Conservation (phyloP, 2,797 vertebrate species). For the Anguilla megastoma region DNA sequence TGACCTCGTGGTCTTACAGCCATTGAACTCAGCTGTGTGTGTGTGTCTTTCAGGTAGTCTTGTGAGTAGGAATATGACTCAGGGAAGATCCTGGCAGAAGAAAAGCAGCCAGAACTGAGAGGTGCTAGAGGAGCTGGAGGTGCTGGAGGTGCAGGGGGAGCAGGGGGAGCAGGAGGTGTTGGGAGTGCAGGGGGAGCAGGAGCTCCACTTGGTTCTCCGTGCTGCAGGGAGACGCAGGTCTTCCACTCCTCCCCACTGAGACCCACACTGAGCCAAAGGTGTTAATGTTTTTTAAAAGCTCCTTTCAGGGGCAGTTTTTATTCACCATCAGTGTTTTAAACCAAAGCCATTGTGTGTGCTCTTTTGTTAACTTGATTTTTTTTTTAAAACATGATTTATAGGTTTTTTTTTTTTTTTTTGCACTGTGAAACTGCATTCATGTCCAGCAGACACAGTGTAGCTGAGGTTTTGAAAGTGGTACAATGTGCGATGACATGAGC, state of each 20-base stretch:
- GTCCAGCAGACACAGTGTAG: slow-evolving; percentile 28
- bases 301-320: slow-evolving; percentile 61
- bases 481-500: background rate
- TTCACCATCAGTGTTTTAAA: slow-evolving; percentile 59
- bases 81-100: slow-evolving; percentile 80
- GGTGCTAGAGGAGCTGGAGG: slow-evolving; percentile 41
- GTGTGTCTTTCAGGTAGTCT: slow-evolving; percentile 76
- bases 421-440: slow-evolving; percentile 48
- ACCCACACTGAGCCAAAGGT: slow-evolving; percentile 58
- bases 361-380: slow-evolving; percentile 49
- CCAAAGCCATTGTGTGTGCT: slow-evolving; percentile 59
- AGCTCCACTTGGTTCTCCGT: background rate
- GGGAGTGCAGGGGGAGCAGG: background rate
- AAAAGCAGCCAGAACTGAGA: slow-evolving; percentile 83
- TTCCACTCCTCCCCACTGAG: slow-evolving; percentile 39
- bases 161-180: slow-evolving; percentile 27
- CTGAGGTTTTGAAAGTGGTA: slow-evolving; percentile 1
- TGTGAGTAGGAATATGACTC: slow-evolving; percentile 79
- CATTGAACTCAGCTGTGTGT: background rate
- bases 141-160: slow-evolving; percentile 47
- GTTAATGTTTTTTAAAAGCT: slow-evolving; percentile 35
- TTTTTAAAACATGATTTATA: slow-evolving; percentile 20
- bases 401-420: slow-evolving; percentile 47
- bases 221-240: slow-evolving; percentile 23
- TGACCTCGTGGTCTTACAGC: background rate